phyloP scores from a whole-genome alignment of 2,888 invertebrate genomes.

The Alentia gelatinosa region DNA sequence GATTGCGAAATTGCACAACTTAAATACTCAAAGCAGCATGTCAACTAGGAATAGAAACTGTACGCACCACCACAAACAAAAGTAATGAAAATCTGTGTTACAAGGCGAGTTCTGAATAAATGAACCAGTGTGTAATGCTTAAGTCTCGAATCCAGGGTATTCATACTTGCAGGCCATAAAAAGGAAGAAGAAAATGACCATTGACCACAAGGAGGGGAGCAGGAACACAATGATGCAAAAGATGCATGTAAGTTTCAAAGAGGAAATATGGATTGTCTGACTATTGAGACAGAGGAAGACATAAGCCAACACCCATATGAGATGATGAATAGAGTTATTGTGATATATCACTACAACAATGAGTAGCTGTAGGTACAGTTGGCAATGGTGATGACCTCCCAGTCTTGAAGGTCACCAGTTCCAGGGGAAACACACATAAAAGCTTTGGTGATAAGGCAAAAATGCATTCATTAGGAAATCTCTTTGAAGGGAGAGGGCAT shows the following conservation, averaged over 20 bases:
- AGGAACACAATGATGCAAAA: neutral
- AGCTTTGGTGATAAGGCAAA: conserved; percentile 40
- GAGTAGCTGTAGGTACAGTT: neutral
- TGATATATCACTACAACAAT: neutral
- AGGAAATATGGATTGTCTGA: neutral
- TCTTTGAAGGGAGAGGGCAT: neutral
- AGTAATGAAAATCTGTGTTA: neutral
- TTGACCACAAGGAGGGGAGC: conserved; percentile 7
- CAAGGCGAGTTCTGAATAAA: neutral
- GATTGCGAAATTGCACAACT: neutral
- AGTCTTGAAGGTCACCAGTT: neutral
- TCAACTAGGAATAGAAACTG: conserved; percentile 4
- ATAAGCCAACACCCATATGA: conserved; percentile 1
- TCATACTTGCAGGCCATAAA: neutral
- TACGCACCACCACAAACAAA: conserved; percentile 3
- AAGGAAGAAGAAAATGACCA: neutral
- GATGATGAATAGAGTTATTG: conserved; percentile 1
- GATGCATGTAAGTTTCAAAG: neutral
- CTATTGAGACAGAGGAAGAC: neutral
- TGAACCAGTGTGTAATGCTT: neutral
- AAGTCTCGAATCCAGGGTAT: neutral
- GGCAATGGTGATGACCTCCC: neutral
- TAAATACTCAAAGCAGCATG: conserved; percentile 8
- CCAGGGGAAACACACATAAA: conserved; percentile 17
- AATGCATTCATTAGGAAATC: conserved; percentile 26